Conservation (phyloP, 2,888 invertebrate genomes). For the Lepetodrilus schrolli region DNA sequence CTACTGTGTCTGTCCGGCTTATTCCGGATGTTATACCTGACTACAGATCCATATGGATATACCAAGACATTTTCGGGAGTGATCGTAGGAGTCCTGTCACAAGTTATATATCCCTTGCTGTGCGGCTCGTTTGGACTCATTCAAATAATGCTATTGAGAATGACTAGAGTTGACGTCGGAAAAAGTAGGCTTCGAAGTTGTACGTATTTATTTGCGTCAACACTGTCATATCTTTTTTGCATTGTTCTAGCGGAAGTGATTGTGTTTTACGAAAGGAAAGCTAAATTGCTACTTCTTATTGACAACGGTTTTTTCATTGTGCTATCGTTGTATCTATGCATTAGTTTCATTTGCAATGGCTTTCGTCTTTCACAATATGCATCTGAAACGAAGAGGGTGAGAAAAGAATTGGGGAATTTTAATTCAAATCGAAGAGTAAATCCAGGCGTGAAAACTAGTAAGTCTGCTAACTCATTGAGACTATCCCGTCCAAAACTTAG, state of each 20-base stretch:
- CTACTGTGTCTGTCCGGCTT: slow-evolving; percentile 78
- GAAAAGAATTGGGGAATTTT: slow-evolving; percentile 48
- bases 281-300: slow-evolving; percentile 68
- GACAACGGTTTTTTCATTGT: slow-evolving; percentile 78
- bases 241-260: slow-evolving; percentile 78
- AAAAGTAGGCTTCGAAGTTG: slow-evolving; percentile 77
- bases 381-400: slow-evolving; percentile 46
- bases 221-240: slow-evolving; percentile 70
- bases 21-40: slow-evolving; percentile 77
- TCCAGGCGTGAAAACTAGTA: slow-evolving; percentile 14
- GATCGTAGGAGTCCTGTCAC: slow-evolving; percentile 78
- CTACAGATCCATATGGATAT: slow-evolving; percentile 80
- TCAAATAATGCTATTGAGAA: slow-evolving; percentile 79
- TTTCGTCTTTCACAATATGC: slow-evolving; percentile 76
- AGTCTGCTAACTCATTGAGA: slow-evolving; percentile 57
- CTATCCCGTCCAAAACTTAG: slow-evolving; percentile 76
- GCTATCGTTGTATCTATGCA: slow-evolving; percentile 78
- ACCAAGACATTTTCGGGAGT: slow-evolving; percentile 77
- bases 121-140: slow-evolving; percentile 79
- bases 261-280: slow-evolving; percentile 70
- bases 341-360: slow-evolving; percentile 79
- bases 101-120: slow-evolving; percentile 79
- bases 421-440: slow-evolving; percentile 24
- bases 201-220: slow-evolving; percentile 65
- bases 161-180: slow-evolving; percentile 78